These are phyloP conservation scores for Lophura nycthemera DNA, from an alignment of 2,113 vertebrate species.

Conservation along the genomic window DNA sequence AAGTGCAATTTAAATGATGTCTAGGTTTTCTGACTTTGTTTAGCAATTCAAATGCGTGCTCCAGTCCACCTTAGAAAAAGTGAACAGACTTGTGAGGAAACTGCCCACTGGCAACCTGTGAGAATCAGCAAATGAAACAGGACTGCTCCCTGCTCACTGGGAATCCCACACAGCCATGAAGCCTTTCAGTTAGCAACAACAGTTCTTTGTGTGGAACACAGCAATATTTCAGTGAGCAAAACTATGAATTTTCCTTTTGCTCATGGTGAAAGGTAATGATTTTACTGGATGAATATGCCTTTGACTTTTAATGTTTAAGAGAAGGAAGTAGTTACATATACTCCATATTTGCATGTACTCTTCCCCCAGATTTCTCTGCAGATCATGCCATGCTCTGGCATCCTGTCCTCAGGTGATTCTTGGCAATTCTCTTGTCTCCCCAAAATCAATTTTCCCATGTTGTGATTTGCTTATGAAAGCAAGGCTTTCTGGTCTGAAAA, in stretches of 20 bases:
- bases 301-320: constrained; percentile 8
- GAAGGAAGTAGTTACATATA: not conserved
- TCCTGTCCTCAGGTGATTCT: not conserved
- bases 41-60: not conserved
- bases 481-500: constrained; percentile 30
- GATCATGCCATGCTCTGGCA: not conserved
- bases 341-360: not conserved
- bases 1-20: not conserved
- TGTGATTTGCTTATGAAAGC: constrained; percentile 28
- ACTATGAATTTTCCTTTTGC: constrained; percentile 25
- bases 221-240: constrained; percentile 12
- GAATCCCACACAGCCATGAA: not conserved
- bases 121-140: not conserved
- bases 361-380: not conserved
- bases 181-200: not conserved
- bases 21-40: not conserved
- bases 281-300: not conserved
- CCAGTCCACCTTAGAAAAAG: not conserved
- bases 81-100: not conserved
- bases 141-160: not conserved
- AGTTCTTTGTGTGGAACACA: not conserved
- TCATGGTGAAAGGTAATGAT: constrained; percentile 37
- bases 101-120: not conserved
- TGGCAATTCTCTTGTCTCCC: not conserved
- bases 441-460: not conserved